Evolutionary conservation across 2,888 invertebrate species (phyloP), one percentile per base, ranked within the genome.

Genomic region (Hydriomena furcata): DNA sequence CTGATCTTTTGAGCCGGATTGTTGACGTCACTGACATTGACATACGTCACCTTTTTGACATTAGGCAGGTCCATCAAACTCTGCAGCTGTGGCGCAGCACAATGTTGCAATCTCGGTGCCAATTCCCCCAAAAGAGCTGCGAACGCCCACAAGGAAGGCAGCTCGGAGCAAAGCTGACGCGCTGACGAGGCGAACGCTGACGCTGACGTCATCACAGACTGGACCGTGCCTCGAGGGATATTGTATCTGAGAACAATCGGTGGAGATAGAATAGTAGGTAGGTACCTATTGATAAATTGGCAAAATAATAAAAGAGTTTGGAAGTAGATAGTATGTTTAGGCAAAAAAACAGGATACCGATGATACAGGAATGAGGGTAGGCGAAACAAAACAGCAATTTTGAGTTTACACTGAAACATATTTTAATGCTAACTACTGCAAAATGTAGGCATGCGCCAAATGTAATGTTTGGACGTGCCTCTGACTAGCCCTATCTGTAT

Each of bases 11-110:
- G n/a, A n/a, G n/a, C n/a, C n/a, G n/a, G n/a, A n/a, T n/a, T n/a
- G n/a, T n/a, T n/a, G n/a, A n/a, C n/a, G n/a, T n/a, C n/a, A n/a
- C n/a, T n/a, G n/a, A 17, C 2, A 17, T 2, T 3, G 17, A 17
- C 17, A 2, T 7, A 20, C 21, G 5, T 10, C 45, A 80, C 84
- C 84, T 95, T 94, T 91, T 95, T 96, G 1, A 99, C 97, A 11
- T 94, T 93, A 1, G 98, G 98, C 61, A 99, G 91, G 60, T 97
- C 96, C 94, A 99, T 93, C 11, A 99, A 91, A 7, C 94, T 94
- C 23, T 94, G 87, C 44, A 99, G 86, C 63, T 98, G 97, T 0
- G 92, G 88, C 6, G 95, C 93, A 49, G 96, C 96, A 80, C 97
- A 97, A 74, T 95, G 94, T 55, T 95, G 93, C 65, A 99, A 91